Evolutionary conservation across 2,113 vertebrate genomes (phyloP).

Genomic region (Pachyramphus minor): DNA sequence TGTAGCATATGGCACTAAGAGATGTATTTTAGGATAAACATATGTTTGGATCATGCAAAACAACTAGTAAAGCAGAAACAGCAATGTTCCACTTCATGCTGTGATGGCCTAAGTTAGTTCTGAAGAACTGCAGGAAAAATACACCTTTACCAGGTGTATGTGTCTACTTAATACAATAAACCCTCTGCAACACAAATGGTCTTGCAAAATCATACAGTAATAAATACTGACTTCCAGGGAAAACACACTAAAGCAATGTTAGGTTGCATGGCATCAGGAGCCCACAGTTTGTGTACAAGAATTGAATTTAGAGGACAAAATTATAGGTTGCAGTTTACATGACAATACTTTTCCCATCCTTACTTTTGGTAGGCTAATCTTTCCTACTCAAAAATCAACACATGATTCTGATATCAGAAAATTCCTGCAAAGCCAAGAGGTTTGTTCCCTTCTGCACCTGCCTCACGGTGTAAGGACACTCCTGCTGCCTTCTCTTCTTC

Average conservation of each 20-base stretch:
- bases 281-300: background rate
- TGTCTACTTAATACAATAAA: background rate
- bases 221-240: background rate
- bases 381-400: background rate
- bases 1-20: conserved; percentile 39
- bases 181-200: background rate
- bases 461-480: background rate
- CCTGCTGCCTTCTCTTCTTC: background rate
- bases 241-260: background rate
- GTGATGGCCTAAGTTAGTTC: background rate
- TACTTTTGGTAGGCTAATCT: background rate
- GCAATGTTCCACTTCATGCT: background rate
- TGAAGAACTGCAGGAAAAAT: background rate
- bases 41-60: conserved; percentile 25
- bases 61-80: conserved; percentile 4
- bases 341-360: background rate
- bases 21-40: conserved; percentile 38
- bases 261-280: background rate
- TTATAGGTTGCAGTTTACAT: background rate
- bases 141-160: background rate
- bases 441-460: background rate
- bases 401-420: background rate
- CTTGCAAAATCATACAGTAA: background rate
- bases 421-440: background rate
- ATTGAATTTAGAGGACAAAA: background rate